Base-by-base conservation (phyloP, 37 sponge, comb jelly and placozoan species). In the Amphimedon queenslandica region DNA sequence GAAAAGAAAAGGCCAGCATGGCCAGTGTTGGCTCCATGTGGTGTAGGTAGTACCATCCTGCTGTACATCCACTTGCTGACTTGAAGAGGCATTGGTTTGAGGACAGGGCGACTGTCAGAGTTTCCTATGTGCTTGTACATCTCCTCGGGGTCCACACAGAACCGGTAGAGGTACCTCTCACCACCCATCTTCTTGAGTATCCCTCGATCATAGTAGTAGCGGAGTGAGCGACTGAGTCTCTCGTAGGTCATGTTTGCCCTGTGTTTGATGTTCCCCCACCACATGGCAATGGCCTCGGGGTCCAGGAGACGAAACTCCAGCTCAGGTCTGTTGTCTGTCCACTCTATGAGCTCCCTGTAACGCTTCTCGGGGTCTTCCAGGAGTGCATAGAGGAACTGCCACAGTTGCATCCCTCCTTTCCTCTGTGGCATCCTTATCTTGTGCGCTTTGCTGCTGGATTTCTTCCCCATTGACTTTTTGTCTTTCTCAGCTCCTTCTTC, bases 161-260 rank as follows among this genome's bases (percentile, higher is more conserved):
- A 91, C 28, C 74, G 70, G 73, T 93, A 93, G 33, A 93, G 90
- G 60, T 81, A 93, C 23, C 87, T 40, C 42, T 93, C 94, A 53
- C 89, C 83, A 40, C 74, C 57, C 36, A 93, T 80, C 75, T 93
- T 93, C 57, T 64, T 71, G 21, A 93, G 76, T 31, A 93, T 82
- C 60, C 89, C 89, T 79, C 84, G 83, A 70, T 93, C 84, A 61
- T 93, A 93, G 83, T 93, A 93, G 77, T 85, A 93, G 0, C 94
- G 67, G 11, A 93, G 83, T 10, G 94, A 93, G 11, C 94, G 82
- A 24, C 90, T 85, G 35, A 93, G 77, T 41, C 88, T 88, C 73
- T 93, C 94, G 69, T 93, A 93, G 76, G 83, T 93, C 94, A 93
- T 93, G 66, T 93, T 93, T 36, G 70, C 71, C 40, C 86, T 76